Percentiles rank a stretch among this genome's conserved stretches.
Conservation (phyloP, 2,888 invertebrate species). For the Panorpa germanica region DNA sequence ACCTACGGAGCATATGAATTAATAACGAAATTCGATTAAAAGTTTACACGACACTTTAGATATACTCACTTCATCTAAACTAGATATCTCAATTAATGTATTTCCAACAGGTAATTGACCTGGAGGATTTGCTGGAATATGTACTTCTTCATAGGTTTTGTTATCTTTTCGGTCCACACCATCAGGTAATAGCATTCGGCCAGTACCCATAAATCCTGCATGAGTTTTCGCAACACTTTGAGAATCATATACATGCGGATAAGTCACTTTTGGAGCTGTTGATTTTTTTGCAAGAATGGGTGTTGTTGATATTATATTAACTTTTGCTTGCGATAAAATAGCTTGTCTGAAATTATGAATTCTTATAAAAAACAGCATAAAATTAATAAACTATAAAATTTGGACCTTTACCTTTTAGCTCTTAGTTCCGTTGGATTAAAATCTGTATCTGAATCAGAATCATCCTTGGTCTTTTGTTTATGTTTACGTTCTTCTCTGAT, state of each 20-base stretch:
- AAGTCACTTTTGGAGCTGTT: conserved; percentile 35
- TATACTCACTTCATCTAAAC: conserved; percentile 38
- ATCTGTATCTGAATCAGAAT: conserved; percentile 22
- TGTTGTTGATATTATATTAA: conserved; percentile 20
- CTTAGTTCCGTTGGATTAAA: conserved; percentile 32
- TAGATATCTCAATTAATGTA: conserved; percentile 37
- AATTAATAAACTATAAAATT: conserved; percentile 5
- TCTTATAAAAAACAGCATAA: conserved; percentile 1
- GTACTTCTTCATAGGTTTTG: conserved; percentile 69
- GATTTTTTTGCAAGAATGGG: conserved; percentile 19
- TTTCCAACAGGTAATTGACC: conserved; percentile 40
- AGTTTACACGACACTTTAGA: conserved; percentile 5
- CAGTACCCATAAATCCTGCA: conserved; percentile 56
- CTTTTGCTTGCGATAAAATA: conserved; percentile 22
- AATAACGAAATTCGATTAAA: conserved; percentile 11
- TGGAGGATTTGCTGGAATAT: conserved; percentile 50
- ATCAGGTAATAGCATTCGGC: conserved; percentile 62
- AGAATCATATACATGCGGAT: conserved; percentile 78
- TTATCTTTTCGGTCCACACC: conserved; percentile 53
- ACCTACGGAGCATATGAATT: conserved; percentile 23
- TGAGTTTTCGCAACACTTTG: conserved; percentile 42
- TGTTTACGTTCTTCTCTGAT: conserved; percentile 25
- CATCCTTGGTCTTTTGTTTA: conserved; percentile 21
- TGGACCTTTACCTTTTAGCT: conserved; percentile 26
- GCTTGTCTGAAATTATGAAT: conserved; percentile 8